A percentile compares a stretch with the other conserved stretches of the same genome.
Conservation (phyloP, 1,140 invertebrate genomes). For the Hestina assimilis region DNA sequence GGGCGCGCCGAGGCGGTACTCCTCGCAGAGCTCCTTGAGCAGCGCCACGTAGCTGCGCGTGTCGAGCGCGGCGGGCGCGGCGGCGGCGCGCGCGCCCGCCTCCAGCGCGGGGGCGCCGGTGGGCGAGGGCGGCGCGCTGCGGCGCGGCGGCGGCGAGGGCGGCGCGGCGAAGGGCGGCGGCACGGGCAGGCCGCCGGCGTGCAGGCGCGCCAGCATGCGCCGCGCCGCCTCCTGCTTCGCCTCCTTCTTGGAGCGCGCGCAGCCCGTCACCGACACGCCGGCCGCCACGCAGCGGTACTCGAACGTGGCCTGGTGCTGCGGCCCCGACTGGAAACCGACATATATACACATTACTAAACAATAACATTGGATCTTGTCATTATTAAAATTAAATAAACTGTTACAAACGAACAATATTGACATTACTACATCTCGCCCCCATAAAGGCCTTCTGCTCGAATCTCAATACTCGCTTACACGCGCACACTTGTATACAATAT, state of each 20-base stretch:
- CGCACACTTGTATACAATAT: too few species aligned
- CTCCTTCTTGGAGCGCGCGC: constrained; percentile 62
- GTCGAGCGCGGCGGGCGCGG: constrained; percentile 6
- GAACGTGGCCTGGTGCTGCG: constrained; percentile 54
- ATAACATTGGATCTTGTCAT: too few species aligned
- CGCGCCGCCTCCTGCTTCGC: constrained; percentile 63
- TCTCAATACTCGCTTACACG: too few species aligned
- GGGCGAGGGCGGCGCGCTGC: constrained; percentile 18
- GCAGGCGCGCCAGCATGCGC: constrained; percentile 40
- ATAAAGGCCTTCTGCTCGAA: too few species aligned
- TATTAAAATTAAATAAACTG: neutral
- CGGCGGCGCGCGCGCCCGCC: neutral
- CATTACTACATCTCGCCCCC: too few species aligned
- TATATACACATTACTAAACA: too few species aligned
- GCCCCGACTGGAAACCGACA: constrained; percentile 62
- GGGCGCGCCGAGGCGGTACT: constrained; percentile 46
- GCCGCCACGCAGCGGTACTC: constrained; percentile 54
- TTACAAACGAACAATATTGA: too few species aligned
- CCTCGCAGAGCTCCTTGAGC: constrained; percentile 57
- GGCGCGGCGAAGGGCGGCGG: constrained; percentile 40
- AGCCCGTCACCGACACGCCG: constrained; percentile 41
- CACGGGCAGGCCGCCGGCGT: constrained; percentile 35
- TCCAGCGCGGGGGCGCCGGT: constrained; percentile 20
- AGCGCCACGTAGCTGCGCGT: constrained; percentile 53
- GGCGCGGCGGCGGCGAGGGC: constrained; percentile 1